A percentile compares a stretch with the other conserved stretches of the same genome.
Evolutionary conservation across 2,113 vertebrate species (phyloP).

Genomic region (Pomatorhinus ruficollis): DNA sequence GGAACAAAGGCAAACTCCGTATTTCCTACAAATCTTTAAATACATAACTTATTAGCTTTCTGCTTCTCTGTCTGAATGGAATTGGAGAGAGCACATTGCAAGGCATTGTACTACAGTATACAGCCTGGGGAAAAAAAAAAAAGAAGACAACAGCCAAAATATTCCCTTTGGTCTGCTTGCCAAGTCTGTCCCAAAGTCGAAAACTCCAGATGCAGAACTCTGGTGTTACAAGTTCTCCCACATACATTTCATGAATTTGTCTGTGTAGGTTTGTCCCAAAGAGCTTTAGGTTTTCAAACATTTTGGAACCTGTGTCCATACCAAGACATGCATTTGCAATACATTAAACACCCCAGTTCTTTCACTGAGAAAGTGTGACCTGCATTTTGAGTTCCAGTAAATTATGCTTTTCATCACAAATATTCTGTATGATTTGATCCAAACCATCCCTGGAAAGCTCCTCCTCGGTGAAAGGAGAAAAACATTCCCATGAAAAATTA

Average conservation of each 20-base stretch:
- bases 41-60: neutral
- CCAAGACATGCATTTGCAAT: neutral
- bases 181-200: neutral
- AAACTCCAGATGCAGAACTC: neutral
- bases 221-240: neutral
- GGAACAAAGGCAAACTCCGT: neutral
- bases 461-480: neutral
- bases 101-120: neutral
- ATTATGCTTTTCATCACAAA: conserved; percentile 20
- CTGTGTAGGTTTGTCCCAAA: neutral
- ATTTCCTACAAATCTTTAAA: neutral
- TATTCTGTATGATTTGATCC: conserved; percentile 8
- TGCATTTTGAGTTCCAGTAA: neutral
- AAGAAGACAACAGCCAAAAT: neutral
- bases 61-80: neutral
- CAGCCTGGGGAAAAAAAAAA: neutral
- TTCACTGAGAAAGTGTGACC: neutral
- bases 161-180: neutral
- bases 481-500: conserved; percentile 31
- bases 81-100: neutral
- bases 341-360: neutral
- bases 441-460: conserved; percentile 24
- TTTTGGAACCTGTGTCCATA: neutral
- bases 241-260: neutral
- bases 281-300: neutral